Base-by-base conservation (phyloP, 2,888 invertebrate species). In the Nephrotoma flavescens region DNA sequence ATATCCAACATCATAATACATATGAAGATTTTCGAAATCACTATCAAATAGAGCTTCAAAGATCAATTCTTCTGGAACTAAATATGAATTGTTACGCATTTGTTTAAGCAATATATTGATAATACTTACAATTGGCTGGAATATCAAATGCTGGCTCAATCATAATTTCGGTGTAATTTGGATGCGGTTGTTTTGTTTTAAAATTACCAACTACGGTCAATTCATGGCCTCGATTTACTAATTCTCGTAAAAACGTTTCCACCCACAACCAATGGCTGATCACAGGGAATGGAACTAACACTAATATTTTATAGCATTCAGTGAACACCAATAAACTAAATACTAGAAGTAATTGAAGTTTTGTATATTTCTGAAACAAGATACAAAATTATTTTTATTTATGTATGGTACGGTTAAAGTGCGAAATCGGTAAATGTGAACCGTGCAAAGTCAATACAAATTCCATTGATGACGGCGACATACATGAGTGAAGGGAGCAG, bases 251-350 rank as follows among this genome's bases (percentile, higher is more conserved):
- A 86, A 92, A 91, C 88, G 91, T 90, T 87, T 91, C 91, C 87
- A 92, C 87, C 91, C 91, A 91, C 89, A 92, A 88, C 92, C 92
- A 92, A 88, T 92, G 92, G 87, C 92, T 92, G 4, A 91, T 91
- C 0, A 91, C 91, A 0, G 92, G 92, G 87, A 92, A 92, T 0
- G 91, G 91, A 0, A 90, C 91, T 90, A 91, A 90, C 71, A 91
- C 90, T 7, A 92, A 88, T 44, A 92, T 91, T 6, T 91, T 90
- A 83, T 89, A 89, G 2, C 87, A 86, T 31, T 71, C 71, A 31
- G 9, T 71, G 71, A 11, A 71, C 0, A 31, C 31, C 9, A 71
- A 3, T 9, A 71, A 31, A 71, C 31, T 31, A 31, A 71, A 31
- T 31, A 71, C 9, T 11, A 71, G 31, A 1, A 71, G 71, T 31